Conservation (phyloP, 2,797 vertebrate genomes). For the Centropyge bicolor region DNA sequence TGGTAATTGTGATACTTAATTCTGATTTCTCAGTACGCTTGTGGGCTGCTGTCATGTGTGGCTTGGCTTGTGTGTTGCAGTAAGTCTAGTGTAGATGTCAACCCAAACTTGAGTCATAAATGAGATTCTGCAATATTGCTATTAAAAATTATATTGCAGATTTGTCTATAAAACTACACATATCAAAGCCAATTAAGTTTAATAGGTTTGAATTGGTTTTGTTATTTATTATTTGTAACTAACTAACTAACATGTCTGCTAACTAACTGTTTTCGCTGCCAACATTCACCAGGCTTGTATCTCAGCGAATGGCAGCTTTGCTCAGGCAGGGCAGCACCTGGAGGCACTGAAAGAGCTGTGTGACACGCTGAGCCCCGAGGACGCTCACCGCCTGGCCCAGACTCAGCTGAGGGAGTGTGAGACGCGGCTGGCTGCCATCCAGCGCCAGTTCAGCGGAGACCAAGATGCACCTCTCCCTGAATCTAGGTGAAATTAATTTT, state of each 20-base stretch:
- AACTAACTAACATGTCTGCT: background rate
- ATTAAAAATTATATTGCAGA: background rate
- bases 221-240: background rate
- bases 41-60: constrained; percentile 22
- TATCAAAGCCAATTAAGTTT: no score
- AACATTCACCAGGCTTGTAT: constrained; percentile 87
- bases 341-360: constrained; percentile 86
- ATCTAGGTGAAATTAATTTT: constrained; percentile 65
- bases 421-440: constrained; percentile 88
- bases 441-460: constrained; percentile 84
- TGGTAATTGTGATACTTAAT: constrained; percentile 45
- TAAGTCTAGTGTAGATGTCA: background rate
- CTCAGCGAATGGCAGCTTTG: constrained; percentile 81
- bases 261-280: background rate
- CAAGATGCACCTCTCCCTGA: constrained; percentile 67
- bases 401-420: constrained; percentile 86
- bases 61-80: constrained; percentile 3
- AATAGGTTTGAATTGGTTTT: background rate
- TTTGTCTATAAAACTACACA: no score
- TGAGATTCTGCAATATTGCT: background rate
- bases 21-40: constrained; percentile 8
- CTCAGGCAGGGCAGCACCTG: constrained; percentile 85
- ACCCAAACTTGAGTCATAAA: background rate
- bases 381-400: constrained; percentile 82
- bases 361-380: constrained; percentile 85